These are phyloP conservation scores for Nomada flava DNA, from an alignment of 2,888 invertebrate genomes.

Conservation along the genomic window DNA sequence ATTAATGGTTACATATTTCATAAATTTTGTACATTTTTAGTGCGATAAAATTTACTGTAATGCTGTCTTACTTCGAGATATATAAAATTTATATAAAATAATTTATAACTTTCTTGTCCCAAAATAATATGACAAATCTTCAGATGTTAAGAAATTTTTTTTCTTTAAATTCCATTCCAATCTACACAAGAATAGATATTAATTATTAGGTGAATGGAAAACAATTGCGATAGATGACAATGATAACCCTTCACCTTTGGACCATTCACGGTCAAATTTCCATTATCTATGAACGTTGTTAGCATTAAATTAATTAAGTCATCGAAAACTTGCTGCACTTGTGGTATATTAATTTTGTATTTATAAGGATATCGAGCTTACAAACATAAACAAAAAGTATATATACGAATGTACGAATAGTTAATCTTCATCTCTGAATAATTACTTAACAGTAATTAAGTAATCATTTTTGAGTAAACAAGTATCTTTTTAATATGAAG, in stretches of 20 bases:
- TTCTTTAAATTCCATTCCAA: slow-evolving; percentile 1
- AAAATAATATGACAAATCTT: not conserved
- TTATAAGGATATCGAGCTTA: not conserved
- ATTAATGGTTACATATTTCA: no score
- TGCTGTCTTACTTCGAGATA: not conserved
- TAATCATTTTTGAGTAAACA: no score
- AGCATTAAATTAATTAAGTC: not conserved
- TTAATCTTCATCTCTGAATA: no score
- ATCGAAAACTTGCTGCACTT: not conserved
- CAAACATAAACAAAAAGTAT: not conserved
- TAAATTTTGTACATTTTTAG: not conserved
- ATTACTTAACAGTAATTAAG: no score
- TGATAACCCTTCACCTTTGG: not conserved
- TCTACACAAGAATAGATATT: not conserved
- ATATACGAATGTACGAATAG: no score
- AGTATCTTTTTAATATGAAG: not conserved
- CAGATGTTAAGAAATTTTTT: not conserved
- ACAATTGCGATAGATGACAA: not conserved
- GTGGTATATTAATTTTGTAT: not conserved
- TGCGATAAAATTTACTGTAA: not conserved
- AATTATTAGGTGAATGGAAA: not conserved
- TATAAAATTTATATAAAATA: no score
- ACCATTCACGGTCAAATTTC: slow-evolving; percentile 26
- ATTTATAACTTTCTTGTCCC: not conserved
- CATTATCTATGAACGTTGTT: not conserved